These are phyloP conservation scores for Metalampra italica DNA, from an alignment of 2,888 invertebrate genomes.

Conservation along the genomic window DNA sequence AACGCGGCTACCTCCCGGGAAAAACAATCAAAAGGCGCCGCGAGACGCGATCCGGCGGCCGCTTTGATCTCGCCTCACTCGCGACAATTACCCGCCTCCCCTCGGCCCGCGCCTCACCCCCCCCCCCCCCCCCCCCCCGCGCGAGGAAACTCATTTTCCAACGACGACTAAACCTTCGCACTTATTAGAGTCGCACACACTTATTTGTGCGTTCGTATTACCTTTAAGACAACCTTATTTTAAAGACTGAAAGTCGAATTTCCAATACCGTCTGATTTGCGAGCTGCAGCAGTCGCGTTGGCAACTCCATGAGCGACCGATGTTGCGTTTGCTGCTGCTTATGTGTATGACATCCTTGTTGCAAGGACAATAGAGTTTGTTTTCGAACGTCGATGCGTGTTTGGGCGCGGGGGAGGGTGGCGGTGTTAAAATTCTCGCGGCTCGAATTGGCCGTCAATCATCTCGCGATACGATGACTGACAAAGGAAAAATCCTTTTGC, in stretches of 20 bases:
- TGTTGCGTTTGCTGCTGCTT: conserved; percentile 14
- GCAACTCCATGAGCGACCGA: conserved; percentile 23
- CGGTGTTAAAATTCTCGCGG: conserved; percentile 51
- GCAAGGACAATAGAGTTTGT: neutral
- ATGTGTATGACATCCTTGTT: conserved; percentile 10
- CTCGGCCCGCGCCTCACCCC: conserved; percentile 35
- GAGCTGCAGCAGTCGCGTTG: conserved; percentile 13
- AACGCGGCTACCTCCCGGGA: conserved; percentile 46
- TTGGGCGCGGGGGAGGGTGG: neutral
- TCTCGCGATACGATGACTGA: conserved; percentile 61
- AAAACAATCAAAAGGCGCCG: conserved; percentile 75
- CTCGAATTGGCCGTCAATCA: conserved; percentile 72
- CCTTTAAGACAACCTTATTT: neutral
- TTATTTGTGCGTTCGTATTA: conserved; percentile 3
- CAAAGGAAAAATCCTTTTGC: conserved; percentile 74
- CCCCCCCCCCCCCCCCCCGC: conserved; percentile 26
- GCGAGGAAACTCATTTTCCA: conserved; percentile 76
- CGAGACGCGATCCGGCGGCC: conserved; percentile 33
- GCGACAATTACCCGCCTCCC: neutral
- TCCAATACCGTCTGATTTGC: conserved; percentile 16
- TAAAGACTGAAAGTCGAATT: conserved; percentile 22
- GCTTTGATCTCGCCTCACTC: neutral
- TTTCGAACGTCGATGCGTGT: neutral
- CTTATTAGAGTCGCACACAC: conserved; percentile 57
- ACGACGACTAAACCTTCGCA: conserved; percentile 63